These are phyloP conservation scores for Clupea harengus DNA, from an alignment of 2,113 vertebrate genomes.

Conservation along the genomic window DNA sequence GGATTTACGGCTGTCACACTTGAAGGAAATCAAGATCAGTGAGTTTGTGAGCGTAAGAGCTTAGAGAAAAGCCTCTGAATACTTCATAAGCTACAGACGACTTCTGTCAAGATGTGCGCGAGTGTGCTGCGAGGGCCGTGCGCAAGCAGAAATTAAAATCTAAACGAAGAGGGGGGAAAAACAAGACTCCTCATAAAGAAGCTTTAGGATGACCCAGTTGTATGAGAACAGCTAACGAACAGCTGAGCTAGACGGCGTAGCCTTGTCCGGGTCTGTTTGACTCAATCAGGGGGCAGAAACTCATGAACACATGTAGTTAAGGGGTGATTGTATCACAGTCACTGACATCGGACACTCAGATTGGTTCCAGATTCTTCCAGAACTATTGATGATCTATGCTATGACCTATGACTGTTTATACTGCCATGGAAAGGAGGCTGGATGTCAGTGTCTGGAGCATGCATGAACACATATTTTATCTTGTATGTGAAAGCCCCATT, in stretches of 20 bases:
- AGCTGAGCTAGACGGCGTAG: neutral
- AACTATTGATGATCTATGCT: too few relatives aligned
- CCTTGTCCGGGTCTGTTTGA: neutral
- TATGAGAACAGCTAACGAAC: neutral
- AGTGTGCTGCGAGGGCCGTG: constrained; percentile 2
- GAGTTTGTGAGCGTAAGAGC: constrained; percentile 30
- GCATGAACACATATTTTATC: too few relatives aligned
- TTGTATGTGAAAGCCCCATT: too few relatives aligned
- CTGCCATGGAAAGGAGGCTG: too few relatives aligned
- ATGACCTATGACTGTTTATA: too few relatives aligned
- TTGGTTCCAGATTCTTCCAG: too few relatives aligned
- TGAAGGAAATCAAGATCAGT: constrained; percentile 42
- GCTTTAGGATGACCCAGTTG: neutral
- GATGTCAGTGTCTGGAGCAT: too few relatives aligned
- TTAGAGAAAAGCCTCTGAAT: constrained; percentile 38
- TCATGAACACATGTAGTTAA: too few relatives aligned
- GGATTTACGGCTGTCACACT: constrained; percentile 43
- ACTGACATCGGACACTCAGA: too few relatives aligned
- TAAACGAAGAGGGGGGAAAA: constrained; percentile 7
- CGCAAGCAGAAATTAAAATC: constrained; percentile 22
- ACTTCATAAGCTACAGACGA: constrained; percentile 34
- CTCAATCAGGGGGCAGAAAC: too few relatives aligned
- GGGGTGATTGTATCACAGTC: too few relatives aligned
- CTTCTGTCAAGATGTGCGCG: constrained; percentile 19
- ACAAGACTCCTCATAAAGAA: constrained; percentile 6